Evolutionary conservation across 2,888 invertebrate genomes (phyloP).

Genomic region (Tinea pellionella): DNA sequence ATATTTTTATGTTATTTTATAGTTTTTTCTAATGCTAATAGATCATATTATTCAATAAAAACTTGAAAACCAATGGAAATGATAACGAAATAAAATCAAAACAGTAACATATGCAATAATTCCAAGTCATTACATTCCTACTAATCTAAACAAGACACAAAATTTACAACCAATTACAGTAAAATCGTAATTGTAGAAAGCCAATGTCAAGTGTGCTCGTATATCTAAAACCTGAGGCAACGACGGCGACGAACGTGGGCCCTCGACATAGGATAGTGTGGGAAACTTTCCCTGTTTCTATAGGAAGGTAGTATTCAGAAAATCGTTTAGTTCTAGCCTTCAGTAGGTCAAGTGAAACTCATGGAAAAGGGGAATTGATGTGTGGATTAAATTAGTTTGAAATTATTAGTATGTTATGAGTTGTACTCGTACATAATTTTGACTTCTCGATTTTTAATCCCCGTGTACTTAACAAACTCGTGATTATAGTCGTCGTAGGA

Average conservation of each 20-base stretch:
- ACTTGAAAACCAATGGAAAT: too few species aligned
- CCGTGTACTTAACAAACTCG: too few species aligned
- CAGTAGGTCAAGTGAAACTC: slow-evolving; percentile 11
- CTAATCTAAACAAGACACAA: background rate
- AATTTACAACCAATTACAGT: background rate
- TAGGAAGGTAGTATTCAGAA: background rate
- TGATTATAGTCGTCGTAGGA: too few species aligned
- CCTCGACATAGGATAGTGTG: slow-evolving; percentile 6
- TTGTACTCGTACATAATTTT: background rate
- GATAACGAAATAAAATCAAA: too few species aligned
- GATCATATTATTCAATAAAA: too few species aligned
- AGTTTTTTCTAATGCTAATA: too few species aligned
- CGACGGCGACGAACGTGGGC: background rate
- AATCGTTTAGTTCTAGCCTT: background rate
- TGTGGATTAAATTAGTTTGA: background rate
- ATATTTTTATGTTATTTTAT: too few species aligned
- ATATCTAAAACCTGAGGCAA: slow-evolving; percentile 7
- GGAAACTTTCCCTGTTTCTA: slow-evolving; percentile 11
- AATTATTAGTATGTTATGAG: background rate
- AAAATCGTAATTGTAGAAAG: slow-evolving; percentile 12
- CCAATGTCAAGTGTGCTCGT: background rate
- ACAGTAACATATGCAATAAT: too few species aligned
- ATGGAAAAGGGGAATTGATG: slow-evolving; percentile 1
- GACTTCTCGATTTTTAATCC: background rate
- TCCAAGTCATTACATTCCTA: too few species aligned